Base-by-base conservation (phyloP, 1,140 invertebrate genomes). In the Pseudomyrmex gracilis region DNA sequence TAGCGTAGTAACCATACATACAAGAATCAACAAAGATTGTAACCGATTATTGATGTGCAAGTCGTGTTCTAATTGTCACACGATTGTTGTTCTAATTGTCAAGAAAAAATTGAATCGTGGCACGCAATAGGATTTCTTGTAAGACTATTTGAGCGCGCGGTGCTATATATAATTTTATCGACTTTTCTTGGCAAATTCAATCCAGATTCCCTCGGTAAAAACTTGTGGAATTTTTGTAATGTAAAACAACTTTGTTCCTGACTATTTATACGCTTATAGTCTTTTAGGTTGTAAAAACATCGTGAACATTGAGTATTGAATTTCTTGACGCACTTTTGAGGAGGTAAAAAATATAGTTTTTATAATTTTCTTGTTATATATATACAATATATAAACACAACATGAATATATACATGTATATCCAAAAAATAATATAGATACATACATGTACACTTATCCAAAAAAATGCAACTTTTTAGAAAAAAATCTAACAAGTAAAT, bases 1-100 rank as follows among this genome's bases (percentile, higher is more conserved):
- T 70, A n/a, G 58, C 76, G 4, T 80, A 17, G 76, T 55, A 80
- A 80, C 76, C 66, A 17, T 20, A 34, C 4, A 8, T 7, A 2
- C 7, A 10, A 20, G 49, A 70, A 47, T 80, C 76, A 80, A 70
- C 76, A 71, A 80, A 55, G 43, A 49, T 49, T 12, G 34, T 71
- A 53, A 15, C n/a, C 49, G 57, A 12, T 60, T 70, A 70, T 80
- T 49, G 43, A 80, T 70, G 55, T 70, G 64, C 58, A 70, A 80
- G 76, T 71, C 66, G 7, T 13, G 8, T 22, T 80, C 57, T 80
- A 80, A 80, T 71, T 71, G 20, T 78, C 47, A 45, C 9, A 15
- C 15, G 9, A 77, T 20, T 3, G 47, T 47, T 8, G 24, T 66
- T 12, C 51, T 71, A 60, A 80, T 71, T 58, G n/a, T 45, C 53